phyloP scores from a whole-genome alignment of 1,140 invertebrate species.

The Pomacea maculata region DNA sequence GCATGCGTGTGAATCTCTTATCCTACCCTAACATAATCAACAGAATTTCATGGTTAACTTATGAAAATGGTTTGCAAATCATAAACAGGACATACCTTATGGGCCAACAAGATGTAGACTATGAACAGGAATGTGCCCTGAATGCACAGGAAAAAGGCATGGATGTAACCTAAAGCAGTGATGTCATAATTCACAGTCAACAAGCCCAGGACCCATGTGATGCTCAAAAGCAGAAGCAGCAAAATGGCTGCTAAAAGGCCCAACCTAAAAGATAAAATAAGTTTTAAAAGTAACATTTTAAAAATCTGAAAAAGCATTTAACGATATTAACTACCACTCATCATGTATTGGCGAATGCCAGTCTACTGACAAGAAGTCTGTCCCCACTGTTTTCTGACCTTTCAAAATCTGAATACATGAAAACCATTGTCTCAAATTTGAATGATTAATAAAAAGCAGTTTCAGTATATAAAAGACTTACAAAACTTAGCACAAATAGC shows the following conservation, averaged over 20 bases:
- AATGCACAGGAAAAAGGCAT: conserved; percentile 76
- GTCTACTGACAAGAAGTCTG: too few relatives aligned
- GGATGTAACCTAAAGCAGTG: conserved; percentile 76
- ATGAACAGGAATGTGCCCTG: conserved; percentile 82
- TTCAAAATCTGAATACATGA: too few relatives aligned
- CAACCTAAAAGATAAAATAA: conserved; percentile 71
- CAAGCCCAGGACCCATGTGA: conserved; percentile 83
- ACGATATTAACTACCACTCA: too few relatives aligned
- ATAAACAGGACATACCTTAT: conserved; percentile 70
- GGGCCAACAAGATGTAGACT: conserved; percentile 85
- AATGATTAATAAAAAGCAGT: too few relatives aligned
- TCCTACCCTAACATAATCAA: not conserved
- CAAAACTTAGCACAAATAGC: too few relatives aligned
- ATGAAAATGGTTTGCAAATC: not conserved
- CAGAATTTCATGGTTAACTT: not conserved
- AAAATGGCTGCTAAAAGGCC: conserved; percentile 81
- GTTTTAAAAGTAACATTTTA: too few relatives aligned
- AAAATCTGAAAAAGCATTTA: too few relatives aligned
- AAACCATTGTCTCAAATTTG: too few relatives aligned
- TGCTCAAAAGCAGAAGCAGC: conserved; percentile 78
- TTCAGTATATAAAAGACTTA: too few relatives aligned
- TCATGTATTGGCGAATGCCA: too few relatives aligned
- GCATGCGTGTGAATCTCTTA: not conserved
- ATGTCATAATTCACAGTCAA: conserved; percentile 82
- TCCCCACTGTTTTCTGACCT: too few relatives aligned